These are phyloP conservation scores for Saturnia japonica DNA, from an alignment of 2,888 invertebrate genomes.

Conservation along the genomic window DNA sequence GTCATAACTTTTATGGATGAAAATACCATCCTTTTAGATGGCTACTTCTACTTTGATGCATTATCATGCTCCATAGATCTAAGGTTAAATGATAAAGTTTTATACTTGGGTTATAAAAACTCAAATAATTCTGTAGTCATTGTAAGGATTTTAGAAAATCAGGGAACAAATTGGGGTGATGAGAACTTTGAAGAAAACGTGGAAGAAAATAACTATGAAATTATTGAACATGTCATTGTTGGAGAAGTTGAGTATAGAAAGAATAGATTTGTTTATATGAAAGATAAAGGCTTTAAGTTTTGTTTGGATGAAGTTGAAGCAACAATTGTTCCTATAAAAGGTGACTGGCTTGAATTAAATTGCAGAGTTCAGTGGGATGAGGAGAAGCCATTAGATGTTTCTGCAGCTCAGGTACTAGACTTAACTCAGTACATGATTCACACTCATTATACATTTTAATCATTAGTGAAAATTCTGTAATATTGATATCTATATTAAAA, in stretches of 20 bases:
- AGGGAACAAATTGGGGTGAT: constrained; percentile 78
- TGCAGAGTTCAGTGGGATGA: constrained; percentile 84
- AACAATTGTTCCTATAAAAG: constrained; percentile 85
- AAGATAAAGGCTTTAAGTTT: constrained; percentile 80
- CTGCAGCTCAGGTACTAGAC: constrained; percentile 60
- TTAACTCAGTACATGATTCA: neutral
- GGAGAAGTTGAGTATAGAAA: constrained; percentile 59
- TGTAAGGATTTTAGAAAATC: constrained; percentile 80
- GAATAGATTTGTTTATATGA: constrained; percentile 68
- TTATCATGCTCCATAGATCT: constrained; percentile 57
- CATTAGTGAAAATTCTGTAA: too few species aligned
- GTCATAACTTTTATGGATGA: constrained; percentile 80
- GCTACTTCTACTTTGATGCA: constrained; percentile 78
- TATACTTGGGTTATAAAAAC: constrained; percentile 80
- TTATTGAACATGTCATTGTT: constrained; percentile 63
- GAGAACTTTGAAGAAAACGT: constrained; percentile 54
- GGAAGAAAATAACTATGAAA: constrained; percentile 53
- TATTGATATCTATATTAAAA: too few species aligned
- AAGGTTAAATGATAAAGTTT: constrained; percentile 77
- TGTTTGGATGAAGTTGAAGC: constrained; percentile 83
- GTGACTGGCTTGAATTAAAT: constrained; percentile 86
- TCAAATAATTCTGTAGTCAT: constrained; percentile 72
- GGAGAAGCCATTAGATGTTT: constrained; percentile 69
- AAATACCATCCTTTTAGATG: constrained; percentile 82
- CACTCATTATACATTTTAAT: neutral